Evolutionary conservation across 2,888 invertebrate genomes (phyloP).

Genomic region (Dasypolia templi): DNA sequence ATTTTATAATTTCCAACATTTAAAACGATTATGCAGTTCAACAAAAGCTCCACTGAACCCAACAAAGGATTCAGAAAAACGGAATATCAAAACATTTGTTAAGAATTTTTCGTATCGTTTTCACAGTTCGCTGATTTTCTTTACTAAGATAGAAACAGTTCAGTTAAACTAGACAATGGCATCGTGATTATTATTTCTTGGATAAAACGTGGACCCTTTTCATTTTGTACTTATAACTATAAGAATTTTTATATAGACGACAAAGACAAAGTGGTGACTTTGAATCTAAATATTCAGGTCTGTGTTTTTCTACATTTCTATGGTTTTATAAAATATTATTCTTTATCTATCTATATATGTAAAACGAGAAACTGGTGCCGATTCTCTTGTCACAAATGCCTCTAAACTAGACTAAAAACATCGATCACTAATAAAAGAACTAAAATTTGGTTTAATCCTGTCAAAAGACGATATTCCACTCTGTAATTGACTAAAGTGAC

Average conservation of each 20-base stretch:
- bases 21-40: slow-evolving; percentile 43
- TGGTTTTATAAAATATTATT: neutral
- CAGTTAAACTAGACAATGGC: slow-evolving; percentile 32
- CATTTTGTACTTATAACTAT: slow-evolving; percentile 24
- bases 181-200: slow-evolving; percentile 43
- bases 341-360: no score
- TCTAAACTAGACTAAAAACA: no score
- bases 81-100: slow-evolving; percentile 48
- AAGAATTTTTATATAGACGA: slow-evolving; percentile 6
- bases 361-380: no score
- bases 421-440: no score
- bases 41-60: slow-evolving; percentile 42
- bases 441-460: no score
- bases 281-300: neutral
- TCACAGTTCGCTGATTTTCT: slow-evolving; percentile 39
- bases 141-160: slow-evolving; percentile 37
- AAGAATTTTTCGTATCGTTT: slow-evolving; percentile 48
- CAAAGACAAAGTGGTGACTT: slow-evolving; percentile 1
- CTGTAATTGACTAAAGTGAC: no score
- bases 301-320: neutral
- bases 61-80: slow-evolving; percentile 44
- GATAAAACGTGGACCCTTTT: slow-evolving; percentile 37
- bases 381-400: no score
- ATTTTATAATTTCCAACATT: slow-evolving; percentile 39
- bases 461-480: no score